These are phyloP conservation scores for Cyrtonyx montezumae DNA, from an alignment of 2,113 vertebrate species.

Conservation along the genomic window DNA sequence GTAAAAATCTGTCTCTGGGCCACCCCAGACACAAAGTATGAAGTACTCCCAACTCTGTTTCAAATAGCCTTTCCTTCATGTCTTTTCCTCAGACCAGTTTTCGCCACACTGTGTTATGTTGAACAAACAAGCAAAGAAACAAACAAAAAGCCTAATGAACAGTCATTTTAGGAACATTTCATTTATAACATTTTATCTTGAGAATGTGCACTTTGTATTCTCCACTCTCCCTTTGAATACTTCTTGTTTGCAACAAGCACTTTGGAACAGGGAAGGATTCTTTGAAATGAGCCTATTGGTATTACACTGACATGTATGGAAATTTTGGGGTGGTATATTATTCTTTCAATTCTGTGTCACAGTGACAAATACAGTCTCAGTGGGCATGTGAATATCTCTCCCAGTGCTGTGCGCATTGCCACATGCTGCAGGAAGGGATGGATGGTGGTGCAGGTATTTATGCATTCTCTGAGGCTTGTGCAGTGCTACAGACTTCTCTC, in stretches of 20 bases:
- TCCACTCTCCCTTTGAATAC: neutral
- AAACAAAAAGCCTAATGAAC: neutral
- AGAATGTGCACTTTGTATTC: neutral
- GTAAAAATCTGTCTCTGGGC: neutral
- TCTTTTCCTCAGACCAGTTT: neutral
- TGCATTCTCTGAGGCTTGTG: neutral
- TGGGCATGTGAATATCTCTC: neutral
- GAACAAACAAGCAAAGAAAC: neutral
- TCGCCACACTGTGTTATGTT: neutral
- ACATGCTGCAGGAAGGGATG: rapidly evolving
- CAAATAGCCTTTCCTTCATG: neutral
- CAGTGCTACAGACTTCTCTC: neutral
- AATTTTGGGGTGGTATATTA: neutral
- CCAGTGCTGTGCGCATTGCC: rapidly evolving
- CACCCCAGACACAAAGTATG: rapidly evolving
- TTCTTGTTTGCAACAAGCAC: neutral
- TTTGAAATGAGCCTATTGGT: neutral
- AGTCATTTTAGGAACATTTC: neutral
- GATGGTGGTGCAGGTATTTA: rapidly evolving
- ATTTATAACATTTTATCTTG: neutral
- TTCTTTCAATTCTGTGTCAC: neutral
- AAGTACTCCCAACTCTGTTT: neutral
- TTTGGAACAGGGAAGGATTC: neutral
- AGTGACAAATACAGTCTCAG: neutral
- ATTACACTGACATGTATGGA: neutral